Base-by-base conservation (phyloP, 2,888 invertebrate genomes). In the Troides aeacus region DNA sequence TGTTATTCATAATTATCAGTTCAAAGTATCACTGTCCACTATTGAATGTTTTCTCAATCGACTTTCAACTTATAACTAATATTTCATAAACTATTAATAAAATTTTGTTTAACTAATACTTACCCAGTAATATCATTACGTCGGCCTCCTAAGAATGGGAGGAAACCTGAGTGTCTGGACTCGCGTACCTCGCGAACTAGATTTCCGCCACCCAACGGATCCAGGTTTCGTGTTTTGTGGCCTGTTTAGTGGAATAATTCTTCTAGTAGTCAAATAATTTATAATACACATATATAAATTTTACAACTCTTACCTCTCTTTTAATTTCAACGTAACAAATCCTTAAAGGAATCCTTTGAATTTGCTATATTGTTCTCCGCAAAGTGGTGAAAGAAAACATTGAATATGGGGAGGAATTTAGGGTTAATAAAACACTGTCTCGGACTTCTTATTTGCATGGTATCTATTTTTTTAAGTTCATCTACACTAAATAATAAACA, bases 181-280 rank as follows among this genome's bases (percentile, higher is more conserved):
- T 88, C 88, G 18, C 92, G 84, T 0, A 85, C 84, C 71, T 85
- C 84, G n/a, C 91, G 84, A 8, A 89, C 80, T 71, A 91, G 76
- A 74, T 90, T 89, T 42, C 88, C 90, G 46, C 90, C 89, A 58
- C 91, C 91, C 61, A 86, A 72, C 21, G 85, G 78, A 69, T 89
- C 90, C 81, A 87, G 74, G 74, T 83, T 84, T 71, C 87, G 82
- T 66, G 86, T 82, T 77, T 93, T 89, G 81, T 90, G 89, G 79
- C 89, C 93, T 93, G 86, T 68, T 72, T 59, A n/a, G 67, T 30
- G 62, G 36, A 15, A 36, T 36, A 23, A 21, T 17, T n/a, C 21
- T 23, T 64, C 21, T 64, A 18, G 42, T 59, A n/a, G 46, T n/a
- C 42, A 46, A 57, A 18, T 15, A 65, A 21, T n/a, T 8, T 18